Conservation (phyloP, 2,113 vertebrate species). For the Aplodontia rufa region DNA sequence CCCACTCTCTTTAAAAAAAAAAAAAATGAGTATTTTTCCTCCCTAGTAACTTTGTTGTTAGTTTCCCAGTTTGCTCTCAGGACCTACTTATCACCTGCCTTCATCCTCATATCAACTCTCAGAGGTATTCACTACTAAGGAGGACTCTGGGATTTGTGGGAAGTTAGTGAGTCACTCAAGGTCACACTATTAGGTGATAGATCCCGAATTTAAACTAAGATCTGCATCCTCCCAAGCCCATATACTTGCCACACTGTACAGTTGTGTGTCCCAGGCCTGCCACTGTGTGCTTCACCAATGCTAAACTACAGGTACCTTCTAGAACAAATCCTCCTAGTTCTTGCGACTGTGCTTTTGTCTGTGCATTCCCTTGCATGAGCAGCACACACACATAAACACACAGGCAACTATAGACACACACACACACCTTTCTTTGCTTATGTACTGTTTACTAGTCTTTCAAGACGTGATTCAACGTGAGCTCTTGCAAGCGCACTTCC, state of each 20-base stretch:
- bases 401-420: neutral
- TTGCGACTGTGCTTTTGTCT: neutral
- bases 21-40: neutral
- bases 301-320: neutral
- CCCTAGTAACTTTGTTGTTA: neutral
- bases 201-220: neutral
- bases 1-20: no score
- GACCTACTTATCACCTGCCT: neutral
- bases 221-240: neutral
- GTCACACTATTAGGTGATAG: neutral
- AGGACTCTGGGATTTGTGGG: neutral
- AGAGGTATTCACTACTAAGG: neutral
- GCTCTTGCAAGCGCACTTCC: neutral
- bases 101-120: neutral
- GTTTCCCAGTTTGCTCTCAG: neutral
- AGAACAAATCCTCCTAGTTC: neutral
- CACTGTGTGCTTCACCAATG: no score
- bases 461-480: neutral
- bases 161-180: neutral
- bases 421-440: neutral
- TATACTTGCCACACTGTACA: accelerated
- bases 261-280: neutral
- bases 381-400: neutral
- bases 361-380: neutral
- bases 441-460: neutral